Evolutionary conservation across 2,113 vertebrate genomes (phyloP), one percentile per base, ranked within the genome.

Genomic region (Pteruthius melanotis): DNA sequence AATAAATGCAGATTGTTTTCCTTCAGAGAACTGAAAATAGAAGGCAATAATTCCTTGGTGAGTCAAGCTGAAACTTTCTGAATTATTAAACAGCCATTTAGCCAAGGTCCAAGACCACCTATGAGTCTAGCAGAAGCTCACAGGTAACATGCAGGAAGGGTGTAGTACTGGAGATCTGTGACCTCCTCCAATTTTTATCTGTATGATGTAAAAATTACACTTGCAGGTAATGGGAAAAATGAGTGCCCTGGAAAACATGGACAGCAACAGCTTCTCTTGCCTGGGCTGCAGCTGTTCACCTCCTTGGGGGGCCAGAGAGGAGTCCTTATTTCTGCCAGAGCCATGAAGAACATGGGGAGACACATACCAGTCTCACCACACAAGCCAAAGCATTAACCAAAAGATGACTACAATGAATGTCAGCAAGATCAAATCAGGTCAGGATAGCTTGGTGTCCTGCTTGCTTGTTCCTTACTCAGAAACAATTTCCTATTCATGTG

Each of bases 401-500:
- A 66, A 64, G 35, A 76, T 79, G 22, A 87, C n/a, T 53, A 7
- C 35, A 65, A 39, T 39, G 45, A 91, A 85, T 15, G 53, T 57
- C 83, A 91, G 65, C 8, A 94, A 79, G 77, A 84, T 61, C 49
- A 89, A 84, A 87, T 87, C 33, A 61, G 40, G 77, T 87, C 87
- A 93, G 18, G 50, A 76, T 61, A 76, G 52, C 61, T 79, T 64
- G 44, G 13, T 93, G 65, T 69, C 40, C 53, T 89, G 53, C n/a
- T 78, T 93, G 40, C 45, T 82, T 71, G 57, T 49, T 75, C 31
- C 64, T 83, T 92, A 79, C 37, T 89, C 40, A 71, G 69, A 92
- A 94, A 84, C 87, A 76, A 87, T 85, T 96, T 95, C 52, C 77
- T 93, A 77, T 87, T 89, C 57, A 65, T 60, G 47, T 37, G 57